Evolutionary conservation across 2,113 vertebrate genomes (phyloP).

Genomic region (Plecotus auritus): DNA sequence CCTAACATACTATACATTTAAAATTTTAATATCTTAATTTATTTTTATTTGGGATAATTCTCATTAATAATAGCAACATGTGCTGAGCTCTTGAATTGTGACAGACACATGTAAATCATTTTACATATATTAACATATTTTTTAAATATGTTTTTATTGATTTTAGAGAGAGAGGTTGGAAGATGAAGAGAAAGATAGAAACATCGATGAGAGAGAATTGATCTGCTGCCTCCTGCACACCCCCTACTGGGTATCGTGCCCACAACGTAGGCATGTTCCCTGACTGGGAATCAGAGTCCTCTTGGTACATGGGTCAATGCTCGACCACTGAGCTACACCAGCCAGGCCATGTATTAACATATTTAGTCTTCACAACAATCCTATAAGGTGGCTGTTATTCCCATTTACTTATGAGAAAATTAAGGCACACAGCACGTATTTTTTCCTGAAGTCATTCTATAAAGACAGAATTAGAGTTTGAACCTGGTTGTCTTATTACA

Average conservation of each 20-base stretch:
- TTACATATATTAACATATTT: background rate
- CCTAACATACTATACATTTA: background rate
- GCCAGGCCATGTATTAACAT: background rate
- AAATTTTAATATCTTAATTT: background rate
- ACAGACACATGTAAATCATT: background rate
- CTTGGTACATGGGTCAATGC: too few relatives aligned
- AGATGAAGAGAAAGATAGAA: too few relatives aligned
- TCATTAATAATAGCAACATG: background rate
- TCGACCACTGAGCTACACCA: too few relatives aligned
- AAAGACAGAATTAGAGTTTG: background rate
- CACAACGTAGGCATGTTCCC: too few relatives aligned
- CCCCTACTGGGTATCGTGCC: too few relatives aligned
- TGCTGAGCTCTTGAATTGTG: background rate
- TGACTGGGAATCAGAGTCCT: too few relatives aligned
- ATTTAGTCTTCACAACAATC: background rate
- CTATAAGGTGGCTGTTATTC: background rate
- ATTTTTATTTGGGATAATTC: background rate
- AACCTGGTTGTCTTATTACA: background rate
- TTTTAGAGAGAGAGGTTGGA: too few relatives aligned
- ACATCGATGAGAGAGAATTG: too few relatives aligned
- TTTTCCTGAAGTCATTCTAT: background rate
- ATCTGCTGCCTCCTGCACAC: too few relatives aligned
- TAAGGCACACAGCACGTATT: background rate
- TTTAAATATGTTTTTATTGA: too few relatives aligned
- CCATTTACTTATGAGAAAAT: background rate